Base-by-base conservation (phyloP, 2,888 invertebrate species). In the Petrolisthes manimaculis region DNA sequence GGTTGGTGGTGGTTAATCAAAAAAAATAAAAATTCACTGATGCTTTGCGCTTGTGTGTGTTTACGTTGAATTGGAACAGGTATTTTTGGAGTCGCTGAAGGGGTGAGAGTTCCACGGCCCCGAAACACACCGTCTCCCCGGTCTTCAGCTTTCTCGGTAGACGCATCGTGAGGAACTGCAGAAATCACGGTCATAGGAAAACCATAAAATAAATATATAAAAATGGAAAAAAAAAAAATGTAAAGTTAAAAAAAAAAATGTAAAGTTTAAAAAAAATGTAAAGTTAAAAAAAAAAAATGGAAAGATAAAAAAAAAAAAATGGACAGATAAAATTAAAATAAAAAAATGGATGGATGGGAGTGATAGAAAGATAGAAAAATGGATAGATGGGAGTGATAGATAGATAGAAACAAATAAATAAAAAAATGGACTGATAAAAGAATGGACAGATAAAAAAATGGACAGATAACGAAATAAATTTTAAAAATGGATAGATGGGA, bases 1-100 rank as follows among this genome's bases (percentile, higher is more conserved):
- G 74, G 71, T 55, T 83, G 84, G 77, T 77, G 74, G 84, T 84
- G 75, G 56, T 84, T 56, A 53, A 75, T 14, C 55, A 56, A 79
- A 53, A 79, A 8, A 24, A 37, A 37, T 37, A 37, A 37, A 37
- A 81, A 86, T 21, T 86, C 51, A 81, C 80, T 24, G 18, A 21
- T 71, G 6, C n/a, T 37, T 37, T 37, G 37, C 37, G 37, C 0
- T 37, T 37, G 37, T 78, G 53, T 37, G 37, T 78, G 53, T 79
- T 88, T 88, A 90, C 88, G 83, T 83, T 90, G 74, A 56, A 78
- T 55, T 88, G 85, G 61, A 90, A 88, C 80, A 90, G 71, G 74
- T 71, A 80, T 79, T 88, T 84, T 71, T 83, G 88, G 5, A 90
- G 90, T 24, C 83, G 85, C 24, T 80, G 90, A 18, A 90, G 88